A percentile compares a stretch with the other conserved stretches of the same genome.
phyloP scores from a whole-genome alignment of 1,140 invertebrate genomes.

The Meloidogyne exigua region DNA sequence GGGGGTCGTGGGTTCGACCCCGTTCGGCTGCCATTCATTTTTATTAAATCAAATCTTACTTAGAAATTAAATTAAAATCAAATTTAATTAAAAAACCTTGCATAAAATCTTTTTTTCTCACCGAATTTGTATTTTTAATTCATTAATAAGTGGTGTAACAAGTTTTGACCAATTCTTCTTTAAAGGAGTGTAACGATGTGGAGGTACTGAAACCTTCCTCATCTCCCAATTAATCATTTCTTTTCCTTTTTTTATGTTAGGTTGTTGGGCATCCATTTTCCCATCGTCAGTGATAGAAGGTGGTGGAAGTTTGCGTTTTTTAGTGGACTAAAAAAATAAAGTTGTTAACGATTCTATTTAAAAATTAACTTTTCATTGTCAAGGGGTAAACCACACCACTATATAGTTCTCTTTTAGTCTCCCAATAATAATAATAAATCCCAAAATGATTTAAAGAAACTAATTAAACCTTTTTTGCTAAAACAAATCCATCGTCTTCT shows the following conservation, averaged over 20 bases:
- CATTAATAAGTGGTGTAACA: conserved; percentile 90
- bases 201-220: conserved; percentile 71
- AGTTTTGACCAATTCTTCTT: conserved; percentile 97
- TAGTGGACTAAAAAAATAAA: not conserved
- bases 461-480: not conserved
- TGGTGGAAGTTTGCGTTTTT: not conserved
- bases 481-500: not conserved
- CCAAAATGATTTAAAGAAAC: not conserved
- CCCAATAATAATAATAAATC: too few species aligned
- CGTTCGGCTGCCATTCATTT: too few species aligned
- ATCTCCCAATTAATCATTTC: conserved; percentile 27
- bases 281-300: too few species aligned
- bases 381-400: too few species aligned
- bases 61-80: not conserved
- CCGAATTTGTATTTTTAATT: conserved; percentile 86
- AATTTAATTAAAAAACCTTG: not conserved
- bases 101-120: conserved; percentile 20
- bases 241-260: too few species aligned
- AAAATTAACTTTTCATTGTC: too few species aligned
- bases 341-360: too few species aligned
- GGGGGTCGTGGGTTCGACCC: not conserved
- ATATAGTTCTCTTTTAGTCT: too few species aligned
- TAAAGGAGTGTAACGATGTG: conserved; percentile 81
- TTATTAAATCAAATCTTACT: not conserved
- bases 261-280: too few species aligned